Evolutionary conservation across 2,113 vertebrate genomes (phyloP).

Genomic region (Ammodytes marinus): DNA sequence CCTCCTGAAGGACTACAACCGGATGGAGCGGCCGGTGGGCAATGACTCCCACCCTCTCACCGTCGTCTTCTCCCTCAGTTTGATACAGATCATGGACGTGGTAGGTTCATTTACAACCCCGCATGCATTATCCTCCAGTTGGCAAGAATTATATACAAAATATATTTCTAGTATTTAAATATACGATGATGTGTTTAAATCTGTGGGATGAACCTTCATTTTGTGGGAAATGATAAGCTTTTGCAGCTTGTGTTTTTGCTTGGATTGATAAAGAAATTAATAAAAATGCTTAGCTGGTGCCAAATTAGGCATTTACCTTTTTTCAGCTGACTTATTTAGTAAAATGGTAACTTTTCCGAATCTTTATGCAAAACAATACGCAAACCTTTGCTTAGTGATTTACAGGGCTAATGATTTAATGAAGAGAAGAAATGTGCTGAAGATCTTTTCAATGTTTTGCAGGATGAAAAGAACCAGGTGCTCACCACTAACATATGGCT

Average conservation of each 20-base stretch:
- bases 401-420: not conserved
- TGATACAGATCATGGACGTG: slow-evolving; percentile 90
- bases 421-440: not conserved
- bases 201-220: not conserved
- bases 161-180: not conserved
- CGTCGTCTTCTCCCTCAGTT: slow-evolving; percentile 82
- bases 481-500: slow-evolving; percentile 88
- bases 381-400: not conserved
- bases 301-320: not conserved
- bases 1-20: slow-evolving; percentile 88
- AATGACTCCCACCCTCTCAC: slow-evolving; percentile 86
- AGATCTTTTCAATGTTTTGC: slow-evolving; percentile 50
- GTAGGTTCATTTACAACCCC: slow-evolving; percentile 62
- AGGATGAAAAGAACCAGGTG: slow-evolving; percentile 90
- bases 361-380: not conserved
- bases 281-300: not conserved
- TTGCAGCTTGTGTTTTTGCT: not conserved
- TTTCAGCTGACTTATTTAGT: not conserved
- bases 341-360: not conserved
- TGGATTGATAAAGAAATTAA: slow-evolving; percentile 6
- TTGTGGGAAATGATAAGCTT: not conserved
- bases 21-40: slow-evolving; percentile 86
- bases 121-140: no score
- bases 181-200: not conserved
- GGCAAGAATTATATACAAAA: not conserved